Conservation (phyloP, 30 jellyfish, hydroid and myxozoan species). For the Chrysaora quinquecirrha region DNA sequence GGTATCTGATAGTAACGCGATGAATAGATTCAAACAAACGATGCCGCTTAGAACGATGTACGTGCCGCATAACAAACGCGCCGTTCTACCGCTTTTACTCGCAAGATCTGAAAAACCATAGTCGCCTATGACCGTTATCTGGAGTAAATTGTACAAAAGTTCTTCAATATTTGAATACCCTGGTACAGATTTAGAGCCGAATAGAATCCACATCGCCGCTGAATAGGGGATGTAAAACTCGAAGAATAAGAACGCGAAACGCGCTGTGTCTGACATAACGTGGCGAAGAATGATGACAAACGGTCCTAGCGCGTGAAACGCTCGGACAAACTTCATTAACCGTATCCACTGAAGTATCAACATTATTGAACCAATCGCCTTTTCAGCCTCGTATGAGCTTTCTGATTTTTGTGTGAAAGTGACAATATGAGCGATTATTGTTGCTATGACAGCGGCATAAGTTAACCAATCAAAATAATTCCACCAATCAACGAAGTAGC, state of each 20-base stretch:
- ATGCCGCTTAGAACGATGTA: conserved; percentile 86
- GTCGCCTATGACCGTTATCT: conserved; percentile 88
- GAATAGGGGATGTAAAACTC: conserved; percentile 90
- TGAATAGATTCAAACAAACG: conserved; percentile 87
- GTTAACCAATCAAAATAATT: conserved; percentile 86
- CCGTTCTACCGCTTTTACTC: conserved; percentile 56
- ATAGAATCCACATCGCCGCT: conserved; percentile 93
- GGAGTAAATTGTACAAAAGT: conserved; percentile 79
- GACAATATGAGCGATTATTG: conserved; percentile 60
- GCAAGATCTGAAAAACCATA: conserved; percentile 69
- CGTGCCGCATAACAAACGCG: conserved; percentile 87
- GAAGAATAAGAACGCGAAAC: conserved; percentile 64
- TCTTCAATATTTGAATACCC: conserved; percentile 78
- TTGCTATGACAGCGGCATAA: conserved; percentile 49
- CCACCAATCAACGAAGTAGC: conserved; percentile 94
- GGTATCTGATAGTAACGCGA: conserved; percentile 95
- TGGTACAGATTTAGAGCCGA: conserved; percentile 68
- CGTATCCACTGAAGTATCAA: conserved; percentile 86
- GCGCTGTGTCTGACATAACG: conserved; percentile 81
- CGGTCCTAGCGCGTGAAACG: conserved; percentile 90
- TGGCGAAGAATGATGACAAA: conserved; percentile 88
- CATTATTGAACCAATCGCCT: conserved; percentile 78
- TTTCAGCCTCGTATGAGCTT: conserved; percentile 43
- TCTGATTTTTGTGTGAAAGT: conserved; percentile 41
- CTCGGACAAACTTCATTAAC: conserved; percentile 89